Base-by-base conservation (phyloP, 2,888 invertebrate species). In the Lasioglossum zephyrum region DNA sequence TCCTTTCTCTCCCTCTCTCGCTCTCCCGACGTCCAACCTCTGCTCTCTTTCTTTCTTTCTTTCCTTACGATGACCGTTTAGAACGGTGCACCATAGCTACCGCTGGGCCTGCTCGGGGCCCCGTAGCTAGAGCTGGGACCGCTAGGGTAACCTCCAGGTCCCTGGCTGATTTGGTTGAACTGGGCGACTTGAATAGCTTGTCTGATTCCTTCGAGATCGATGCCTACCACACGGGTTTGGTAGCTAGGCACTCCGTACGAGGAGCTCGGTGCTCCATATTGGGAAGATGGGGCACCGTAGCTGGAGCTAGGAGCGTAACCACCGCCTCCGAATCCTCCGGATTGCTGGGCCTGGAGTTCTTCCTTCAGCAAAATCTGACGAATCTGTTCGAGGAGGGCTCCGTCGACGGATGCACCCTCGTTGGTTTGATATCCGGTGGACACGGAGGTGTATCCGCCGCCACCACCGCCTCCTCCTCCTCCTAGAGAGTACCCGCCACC, bases 171-270 rank as follows among this genome's bases (percentile, higher is more conserved):
- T 95, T 98, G 98, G 91, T 97, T 96, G 96, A 97, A 98, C 93
- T 98, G 98, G 70, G 98, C 98, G 88, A 98, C 98, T 95, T 98
- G 98, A 95, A 98, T 97, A 92, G 98, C 98, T 93, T 98, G 98
- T 93, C 97, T 97, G 93, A 98, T 97, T 88, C 97, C 98, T 93
- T 98, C 98, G 88, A 98, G 97, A 95, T 98, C 97, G 95, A 98
- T 97, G 90, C 98, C 98, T 91, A 98, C 97, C 81, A 98, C 98
- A 92, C 97, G 96, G 89, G 96, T 96, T 87, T 95, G 94, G 86
- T 93, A 93, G 93, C 95, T 95, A 93, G 95, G 97, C 88, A 96
- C 97, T 87, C 97, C 97, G 95, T 97, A 97, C 86, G 96, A 96
- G 0, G 97, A 96, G 75, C 97, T 97, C 83, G 97, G 97, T 69